phyloP scores from a whole-genome alignment of 2,888 invertebrate genomes.

The Dasysyrphus albostriatus region DNA sequence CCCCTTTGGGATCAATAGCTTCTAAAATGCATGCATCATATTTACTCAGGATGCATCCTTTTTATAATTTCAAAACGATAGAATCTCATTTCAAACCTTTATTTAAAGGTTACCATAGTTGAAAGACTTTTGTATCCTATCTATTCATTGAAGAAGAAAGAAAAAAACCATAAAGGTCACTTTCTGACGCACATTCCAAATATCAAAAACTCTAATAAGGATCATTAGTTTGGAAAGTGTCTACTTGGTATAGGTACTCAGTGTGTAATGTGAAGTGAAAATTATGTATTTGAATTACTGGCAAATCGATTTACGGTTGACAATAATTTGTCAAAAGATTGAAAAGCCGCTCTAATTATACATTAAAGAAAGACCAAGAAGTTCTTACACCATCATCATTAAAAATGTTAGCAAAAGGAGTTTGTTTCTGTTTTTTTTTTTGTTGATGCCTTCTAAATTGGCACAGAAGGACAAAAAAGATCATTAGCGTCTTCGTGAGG shows the following conservation, averaged over 20 bases:
- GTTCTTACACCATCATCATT: constrained; percentile 46
- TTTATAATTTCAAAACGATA: constrained; percentile 51
- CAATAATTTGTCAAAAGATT: constrained; percentile 58
- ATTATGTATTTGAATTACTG: constrained; percentile 60
- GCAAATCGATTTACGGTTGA: constrained; percentile 75
- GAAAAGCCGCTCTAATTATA: constrained; percentile 67
- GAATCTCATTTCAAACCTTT: constrained; percentile 10
- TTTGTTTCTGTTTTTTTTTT: not conserved
- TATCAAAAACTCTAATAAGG: constrained; percentile 6
- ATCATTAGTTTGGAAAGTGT: constrained; percentile 60
- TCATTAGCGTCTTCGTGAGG: constrained; percentile 67
- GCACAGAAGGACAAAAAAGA: constrained; percentile 51
- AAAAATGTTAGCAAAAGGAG: constrained; percentile 33
- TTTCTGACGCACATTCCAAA: too few relatives aligned
- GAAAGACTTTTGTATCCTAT: not conserved
- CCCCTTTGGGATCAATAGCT: not conserved
- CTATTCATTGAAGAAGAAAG: constrained; percentile 23
- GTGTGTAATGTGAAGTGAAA: not conserved
- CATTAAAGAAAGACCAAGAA: constrained; percentile 44
- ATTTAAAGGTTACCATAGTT: not conserved
- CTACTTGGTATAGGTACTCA: not conserved
- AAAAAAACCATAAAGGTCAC: constrained; percentile 9
- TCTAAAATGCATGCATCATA: constrained; percentile 31
- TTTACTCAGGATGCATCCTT: constrained; percentile 58
- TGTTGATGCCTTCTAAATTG: not conserved